Conservation (phyloP, 2,113 vertebrate species). For the Cyrtonyx montezumae region DNA sequence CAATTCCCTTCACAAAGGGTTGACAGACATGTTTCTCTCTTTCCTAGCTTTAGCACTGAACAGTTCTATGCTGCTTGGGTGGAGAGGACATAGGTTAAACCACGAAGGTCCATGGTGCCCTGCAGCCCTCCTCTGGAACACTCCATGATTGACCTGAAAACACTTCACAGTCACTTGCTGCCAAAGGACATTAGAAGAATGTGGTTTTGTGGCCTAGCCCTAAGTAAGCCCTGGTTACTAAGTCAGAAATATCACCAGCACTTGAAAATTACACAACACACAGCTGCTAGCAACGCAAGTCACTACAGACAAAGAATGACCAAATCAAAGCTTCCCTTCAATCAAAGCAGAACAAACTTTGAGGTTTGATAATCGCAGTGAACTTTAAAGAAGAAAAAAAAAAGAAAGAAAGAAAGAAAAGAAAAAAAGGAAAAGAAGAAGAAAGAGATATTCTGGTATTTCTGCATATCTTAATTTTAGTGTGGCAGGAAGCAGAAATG, state of each 20-base stretch:
- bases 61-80: not conserved
- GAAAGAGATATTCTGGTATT: not conserved
- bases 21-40: not conserved
- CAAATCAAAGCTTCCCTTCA: constrained; percentile 45
- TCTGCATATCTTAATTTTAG: constrained; percentile 43
- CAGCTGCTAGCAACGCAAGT: not conserved
- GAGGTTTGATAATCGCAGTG: constrained; percentile 10
- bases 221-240: not conserved
- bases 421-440: not conserved
- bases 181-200: not conserved
- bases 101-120: not conserved
- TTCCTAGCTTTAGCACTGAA: not conserved
- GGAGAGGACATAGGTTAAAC: not conserved
- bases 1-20: not conserved
- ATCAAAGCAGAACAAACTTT: not conserved
- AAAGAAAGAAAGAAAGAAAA: not conserved
- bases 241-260: constrained; percentile 15
- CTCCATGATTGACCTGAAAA: not conserved
- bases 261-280: not conserved
- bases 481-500: constrained; percentile 21
- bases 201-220: not conserved
- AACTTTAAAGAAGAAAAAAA: not conserved
- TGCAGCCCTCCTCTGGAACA: not conserved
- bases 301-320: not conserved
- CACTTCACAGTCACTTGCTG: not conserved